Evolutionary conservation across 2,888 invertebrate species (phyloP), one percentile per base, ranked within the genome.

Genomic region (Amorpha juglandis): DNA sequence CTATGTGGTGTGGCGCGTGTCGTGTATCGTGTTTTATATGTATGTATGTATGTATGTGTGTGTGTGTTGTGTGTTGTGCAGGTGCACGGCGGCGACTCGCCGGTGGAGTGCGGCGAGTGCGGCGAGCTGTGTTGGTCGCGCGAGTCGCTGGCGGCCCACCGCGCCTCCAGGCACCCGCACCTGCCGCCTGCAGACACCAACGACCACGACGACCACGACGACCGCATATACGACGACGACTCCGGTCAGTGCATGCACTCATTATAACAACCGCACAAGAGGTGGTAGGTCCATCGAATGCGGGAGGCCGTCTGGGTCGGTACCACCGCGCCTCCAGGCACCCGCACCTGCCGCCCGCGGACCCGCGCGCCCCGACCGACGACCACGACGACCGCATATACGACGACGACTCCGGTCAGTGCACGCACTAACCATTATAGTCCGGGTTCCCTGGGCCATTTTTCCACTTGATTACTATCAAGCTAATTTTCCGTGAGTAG

Each of bases 101-200:
- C 97, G 0, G 95, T 96, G 74, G 97, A 97, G 79, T 97, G 97
- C 82, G 95, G 95, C 51, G 95, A 95, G 70, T 97, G 97, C 81
- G 96, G 96, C 68, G 97, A 97, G 84, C 95, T 97, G 95, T 97
- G 97, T 83, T 97, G 97, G 97, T 93, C 93, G 76, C 90, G 93
- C 63, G 93, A 93, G 74, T 89, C 91, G 74, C 84, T 93, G 58
- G 83, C 85, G 38, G 19, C 86, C 63, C 94, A 93, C 83, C 70
- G 83, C 64, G 80, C 84, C 47, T 70, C 78, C 68, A 81, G 87
- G 0, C 92, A 94, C 76, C 91, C 93, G 76, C 85, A 92, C 80
- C 77, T 88, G 74, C 80, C 88, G 69, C 79, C 81, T 63, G 63
- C 73, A 27, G 70, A 64, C 67, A 71, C 74, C 58, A 75, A 73